These are phyloP conservation scores for Graphium colonna DNA, from an alignment of 2,888 invertebrate genomes.

Conservation along the genomic window DNA sequence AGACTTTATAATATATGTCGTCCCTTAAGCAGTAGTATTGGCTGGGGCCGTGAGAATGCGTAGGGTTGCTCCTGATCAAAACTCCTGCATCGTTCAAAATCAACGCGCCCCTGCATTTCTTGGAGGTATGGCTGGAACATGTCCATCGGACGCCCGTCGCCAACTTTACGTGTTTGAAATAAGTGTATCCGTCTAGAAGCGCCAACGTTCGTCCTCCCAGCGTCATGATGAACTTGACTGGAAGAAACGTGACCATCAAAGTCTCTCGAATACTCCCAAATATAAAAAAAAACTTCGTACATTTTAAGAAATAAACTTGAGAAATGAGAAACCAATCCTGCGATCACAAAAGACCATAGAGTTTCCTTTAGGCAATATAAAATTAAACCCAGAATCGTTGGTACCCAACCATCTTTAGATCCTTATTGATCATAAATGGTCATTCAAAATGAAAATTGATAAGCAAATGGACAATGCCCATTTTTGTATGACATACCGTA, in stretches of 20 bases:
- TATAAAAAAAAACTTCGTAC: no score
- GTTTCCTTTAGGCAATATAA: no score
- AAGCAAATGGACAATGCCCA: no score
- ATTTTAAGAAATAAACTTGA: no score
- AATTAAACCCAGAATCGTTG: no score
- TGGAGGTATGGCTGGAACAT: slow-evolving; percentile 27
- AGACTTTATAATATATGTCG: slow-evolving; percentile 8
- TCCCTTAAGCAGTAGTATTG: slow-evolving; percentile 5
- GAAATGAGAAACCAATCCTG: no score
- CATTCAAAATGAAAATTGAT: no score
- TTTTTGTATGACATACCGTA: no score
- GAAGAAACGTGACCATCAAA: slow-evolving; percentile 6
- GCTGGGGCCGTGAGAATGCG: slow-evolving; percentile 30
- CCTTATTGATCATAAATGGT: no score
- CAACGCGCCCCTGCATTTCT: slow-evolving; percentile 29
- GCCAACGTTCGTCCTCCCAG: slow-evolving; percentile 17
- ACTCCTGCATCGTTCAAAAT: slow-evolving; percentile 23
- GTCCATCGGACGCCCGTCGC: slow-evolving; percentile 26
- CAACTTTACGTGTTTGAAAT: slow-evolving; percentile 17
- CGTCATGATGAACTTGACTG: slow-evolving; percentile 21
- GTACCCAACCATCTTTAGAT: no score
- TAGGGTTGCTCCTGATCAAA: slow-evolving; percentile 24
- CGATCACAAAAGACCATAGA: no score
- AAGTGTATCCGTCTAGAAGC: slow-evolving; percentile 26
- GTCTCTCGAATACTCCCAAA: background rate